Percentiles rank a stretch among this genome's conserved stretches.
phyloP scores from a whole-genome alignment of 2,888 invertebrate genomes.

The Hirtodrosophila trivittata region DNA sequence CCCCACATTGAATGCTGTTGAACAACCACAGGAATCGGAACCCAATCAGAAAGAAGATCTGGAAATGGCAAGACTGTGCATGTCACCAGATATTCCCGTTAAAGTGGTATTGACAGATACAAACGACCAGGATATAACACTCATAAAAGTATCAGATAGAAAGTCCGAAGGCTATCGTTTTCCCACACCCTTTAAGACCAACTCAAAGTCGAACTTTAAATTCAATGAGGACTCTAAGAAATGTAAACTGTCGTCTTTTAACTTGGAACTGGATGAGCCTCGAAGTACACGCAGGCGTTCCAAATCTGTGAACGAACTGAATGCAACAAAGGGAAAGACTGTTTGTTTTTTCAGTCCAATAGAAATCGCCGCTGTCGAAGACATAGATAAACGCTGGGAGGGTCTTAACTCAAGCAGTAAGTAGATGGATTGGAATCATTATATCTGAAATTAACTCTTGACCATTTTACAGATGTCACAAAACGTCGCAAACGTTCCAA shows the following conservation, averaged over 20 bases:
- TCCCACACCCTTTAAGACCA: slow-evolving; percentile 67
- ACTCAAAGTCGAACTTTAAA: slow-evolving; percentile 14
- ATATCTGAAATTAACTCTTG: slow-evolving; percentile 1
- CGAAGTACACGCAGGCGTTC: slow-evolving; percentile 75
- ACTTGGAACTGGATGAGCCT: slow-evolving; percentile 12
- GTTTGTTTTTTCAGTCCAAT: slow-evolving; percentile 79
- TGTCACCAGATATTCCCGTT: background rate
- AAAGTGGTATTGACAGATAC: slow-evolving; percentile 25
- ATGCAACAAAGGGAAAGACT: slow-evolving; percentile 29
- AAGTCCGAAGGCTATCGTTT: slow-evolving; percentile 39
- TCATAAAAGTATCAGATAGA: slow-evolving; percentile 5
- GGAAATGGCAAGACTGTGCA: background rate
- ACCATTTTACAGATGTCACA: slow-evolving; percentile 67
- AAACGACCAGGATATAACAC: slow-evolving; percentile 20
- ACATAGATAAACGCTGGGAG: slow-evolving; percentile 60
- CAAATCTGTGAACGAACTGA: slow-evolving; percentile 51
- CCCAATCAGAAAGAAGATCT: slow-evolving; percentile 17
- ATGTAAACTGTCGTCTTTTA: background rate
- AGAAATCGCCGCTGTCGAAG: slow-evolving; percentile 48
- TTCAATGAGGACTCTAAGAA: slow-evolving; percentile 13
- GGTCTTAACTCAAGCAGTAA: slow-evolving; percentile 43
- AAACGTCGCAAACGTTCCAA: slow-evolving; percentile 78
- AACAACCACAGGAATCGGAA: slow-evolving; percentile 26
- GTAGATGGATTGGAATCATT: slow-evolving; percentile 15
- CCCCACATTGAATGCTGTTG: slow-evolving; percentile 12